Percentiles rank a stretch among this genome's conserved stretches.
These are phyloP conservation scores for Myrmophylax atrothorax DNA, from an alignment of 2,113 vertebrate species.

Conservation along the genomic window DNA sequence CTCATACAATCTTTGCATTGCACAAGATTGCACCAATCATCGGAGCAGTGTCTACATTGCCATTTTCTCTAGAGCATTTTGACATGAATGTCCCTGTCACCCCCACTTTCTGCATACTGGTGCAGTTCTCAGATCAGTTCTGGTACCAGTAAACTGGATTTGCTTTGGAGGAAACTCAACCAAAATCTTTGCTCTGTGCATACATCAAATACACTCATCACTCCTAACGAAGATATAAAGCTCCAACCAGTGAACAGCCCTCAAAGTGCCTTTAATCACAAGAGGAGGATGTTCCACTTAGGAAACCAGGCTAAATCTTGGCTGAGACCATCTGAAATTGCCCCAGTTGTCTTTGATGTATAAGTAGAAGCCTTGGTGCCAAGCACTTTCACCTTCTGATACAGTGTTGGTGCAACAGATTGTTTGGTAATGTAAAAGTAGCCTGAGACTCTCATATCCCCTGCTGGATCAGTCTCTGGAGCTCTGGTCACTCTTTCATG, in stretches of 20 bases:
- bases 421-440: not conserved
- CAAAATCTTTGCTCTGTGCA: not conserved
- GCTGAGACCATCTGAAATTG: not conserved
- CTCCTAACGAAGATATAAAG: not conserved
- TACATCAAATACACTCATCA: not conserved
- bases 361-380: not conserved
- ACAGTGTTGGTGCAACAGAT: not conserved
- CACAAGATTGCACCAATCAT: not conserved
- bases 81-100: not conserved
- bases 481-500: not conserved
- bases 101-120: not conserved
- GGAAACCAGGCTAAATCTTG: not conserved
- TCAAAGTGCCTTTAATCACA: not conserved
- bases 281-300: not conserved
- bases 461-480: not conserved
- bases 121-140: constrained; percentile 30
- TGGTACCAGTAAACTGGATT: not conserved
- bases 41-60: not conserved
- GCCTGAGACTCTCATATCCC: not conserved
- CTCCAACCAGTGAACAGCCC: not conserved
- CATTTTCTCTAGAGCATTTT: not conserved
- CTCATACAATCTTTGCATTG: not conserved
- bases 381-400: not conserved
- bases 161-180: not conserved
- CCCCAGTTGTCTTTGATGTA: not conserved